Evolutionary conservation across 2,888 invertebrate genomes (phyloP).

Genomic region (Sarcophaga subvicina): DNA sequence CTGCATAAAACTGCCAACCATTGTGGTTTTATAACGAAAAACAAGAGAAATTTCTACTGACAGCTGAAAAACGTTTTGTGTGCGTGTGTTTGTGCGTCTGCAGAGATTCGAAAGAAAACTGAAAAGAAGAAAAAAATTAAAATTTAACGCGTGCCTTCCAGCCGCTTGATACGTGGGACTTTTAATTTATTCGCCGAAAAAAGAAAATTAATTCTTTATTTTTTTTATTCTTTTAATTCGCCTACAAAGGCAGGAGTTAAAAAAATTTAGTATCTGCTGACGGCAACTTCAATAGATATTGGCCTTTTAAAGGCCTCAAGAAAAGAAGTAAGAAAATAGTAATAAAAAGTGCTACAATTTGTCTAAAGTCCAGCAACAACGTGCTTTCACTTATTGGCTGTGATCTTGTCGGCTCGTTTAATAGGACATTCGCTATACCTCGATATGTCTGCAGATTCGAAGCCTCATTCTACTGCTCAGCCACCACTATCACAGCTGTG

Average conservation of each 20-base stretch:
- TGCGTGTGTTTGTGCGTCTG: conserved; percentile 39
- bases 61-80: conserved; percentile 7
- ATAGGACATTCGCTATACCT: conserved; percentile 15
- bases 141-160: conserved; percentile 50
- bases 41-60: conserved; percentile 23
- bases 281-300: conserved; percentile 68
- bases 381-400: conserved; percentile 48
- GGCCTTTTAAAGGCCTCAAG: conserved; percentile 70
- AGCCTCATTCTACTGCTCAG: conserved; percentile 50
- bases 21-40: background rate
- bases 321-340: conserved; percentile 18
- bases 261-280: conserved; percentile 72
- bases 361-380: conserved; percentile 44
- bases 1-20: background rate
- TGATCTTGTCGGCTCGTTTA: background rate
- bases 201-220: conserved; percentile 30
- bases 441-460: conserved; percentile 67
- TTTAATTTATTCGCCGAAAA: conserved; percentile 8
- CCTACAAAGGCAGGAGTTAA: conserved; percentile 71
- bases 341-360: background rate
- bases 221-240: conserved; percentile 64
- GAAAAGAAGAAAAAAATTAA: conserved; percentile 14
- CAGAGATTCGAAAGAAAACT: conserved; percentile 17
- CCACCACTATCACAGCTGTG: conserved; percentile 67
- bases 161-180: conserved; percentile 63